phyloP scores from a whole-genome alignment of 1,140 invertebrate genomes.

The Caenorhabditis inopinata region DNA sequence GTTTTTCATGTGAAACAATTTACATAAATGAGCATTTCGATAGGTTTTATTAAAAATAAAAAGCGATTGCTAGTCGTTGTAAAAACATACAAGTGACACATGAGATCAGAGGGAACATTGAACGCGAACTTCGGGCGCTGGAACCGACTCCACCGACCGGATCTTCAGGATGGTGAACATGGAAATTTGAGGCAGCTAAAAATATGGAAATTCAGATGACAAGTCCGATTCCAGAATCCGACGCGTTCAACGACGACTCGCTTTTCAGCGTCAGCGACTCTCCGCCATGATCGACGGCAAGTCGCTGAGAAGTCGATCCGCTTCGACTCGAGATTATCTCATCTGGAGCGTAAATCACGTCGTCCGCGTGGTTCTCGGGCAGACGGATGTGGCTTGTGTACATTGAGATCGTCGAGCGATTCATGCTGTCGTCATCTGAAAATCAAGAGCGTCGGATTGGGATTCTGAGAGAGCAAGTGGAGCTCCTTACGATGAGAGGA shows the following conservation, averaged over 20 bases:
- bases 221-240: slow-evolving; percentile 30
- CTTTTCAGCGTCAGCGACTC: neutral
- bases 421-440: slow-evolving; percentile 38
- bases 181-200: no score
- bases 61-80: slow-evolving; percentile 21
- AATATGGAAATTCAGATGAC: neutral
- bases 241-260: neutral
- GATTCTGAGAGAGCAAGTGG: neutral
- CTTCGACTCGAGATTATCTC: slow-evolving; percentile 36
- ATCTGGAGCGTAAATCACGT: slow-evolving; percentile 48
- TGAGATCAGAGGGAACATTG: slow-evolving; percentile 14
- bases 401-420: slow-evolving; percentile 39
- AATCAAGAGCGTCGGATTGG: neutral
- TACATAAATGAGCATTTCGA: no score
- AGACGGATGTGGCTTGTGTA: slow-evolving; percentile 17
- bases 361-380: slow-evolving; percentile 34
- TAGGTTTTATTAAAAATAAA: no score
- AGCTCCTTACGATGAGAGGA: slow-evolving; percentile 4
- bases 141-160: no score
- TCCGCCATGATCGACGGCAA: neutral
- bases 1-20: no score
- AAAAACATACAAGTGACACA: slow-evolving; percentile 12
- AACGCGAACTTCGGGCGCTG: no score
- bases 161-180: no score
- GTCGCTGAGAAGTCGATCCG: neutral